These are phyloP conservation scores for Coecobrya sp. DNA, from an alignment of 2,888 invertebrate species.

Conservation along the genomic window DNA sequence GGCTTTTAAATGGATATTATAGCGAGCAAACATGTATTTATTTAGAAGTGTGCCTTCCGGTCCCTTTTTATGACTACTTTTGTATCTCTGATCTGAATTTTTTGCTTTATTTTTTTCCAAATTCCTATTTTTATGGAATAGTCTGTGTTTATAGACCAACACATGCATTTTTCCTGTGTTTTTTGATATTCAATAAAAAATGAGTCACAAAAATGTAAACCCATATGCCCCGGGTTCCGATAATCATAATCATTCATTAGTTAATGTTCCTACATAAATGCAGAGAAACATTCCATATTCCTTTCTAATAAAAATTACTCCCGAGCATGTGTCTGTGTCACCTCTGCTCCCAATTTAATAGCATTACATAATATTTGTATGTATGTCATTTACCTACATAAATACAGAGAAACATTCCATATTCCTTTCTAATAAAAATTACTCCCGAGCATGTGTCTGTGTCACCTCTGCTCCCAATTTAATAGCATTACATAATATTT, in stretches of 20 bases:
- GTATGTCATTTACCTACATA: conserved; percentile 7
- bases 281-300: neutral
- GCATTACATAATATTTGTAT: conserved; percentile 28
- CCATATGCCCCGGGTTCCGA: conserved; percentile 42
- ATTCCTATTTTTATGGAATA: neutral
- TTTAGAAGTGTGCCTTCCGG: conserved; percentile 47
- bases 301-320: conserved; percentile 33
- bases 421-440: conserved; percentile 19
- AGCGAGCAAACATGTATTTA: conserved; percentile 36
- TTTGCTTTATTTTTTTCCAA: neutral
- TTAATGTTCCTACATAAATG: neutral
- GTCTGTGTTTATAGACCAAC: neutral
- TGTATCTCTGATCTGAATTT: neutral
- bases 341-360: conserved; percentile 7
- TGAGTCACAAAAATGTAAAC: conserved; percentile 37
- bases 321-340: conserved; percentile 56
- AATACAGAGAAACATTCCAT: neutral
- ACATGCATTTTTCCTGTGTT: neutral
- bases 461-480: conserved; percentile 31
- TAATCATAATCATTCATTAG: conserved; percentile 55
- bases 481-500: conserved; percentile 2
- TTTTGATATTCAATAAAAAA: conserved; percentile 11
- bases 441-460: conserved; percentile 43
- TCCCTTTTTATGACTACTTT: neutral
- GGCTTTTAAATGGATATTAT: conserved; percentile 40